Percentiles rank a stretch among this genome's conserved stretches.
These are phyloP conservation scores for Julus scandinavius DNA, from an alignment of 2,888 invertebrate species.

Conservation along the genomic window DNA sequence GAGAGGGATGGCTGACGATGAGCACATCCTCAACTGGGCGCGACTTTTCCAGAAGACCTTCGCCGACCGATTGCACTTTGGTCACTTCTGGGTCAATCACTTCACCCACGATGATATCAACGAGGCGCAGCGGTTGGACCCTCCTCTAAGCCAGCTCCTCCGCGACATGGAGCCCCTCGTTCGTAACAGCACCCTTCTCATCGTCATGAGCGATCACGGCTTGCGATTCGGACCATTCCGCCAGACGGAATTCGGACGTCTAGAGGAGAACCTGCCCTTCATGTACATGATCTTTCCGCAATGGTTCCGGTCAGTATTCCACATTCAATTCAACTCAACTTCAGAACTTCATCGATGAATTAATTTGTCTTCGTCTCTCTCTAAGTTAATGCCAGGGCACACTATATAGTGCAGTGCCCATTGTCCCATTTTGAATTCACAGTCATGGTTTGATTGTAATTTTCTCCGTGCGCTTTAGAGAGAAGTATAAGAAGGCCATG, in stretches of 20 bases:
- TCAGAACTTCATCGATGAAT: too few species aligned
- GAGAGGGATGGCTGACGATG: slow-evolving; percentile 70
- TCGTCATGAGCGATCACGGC: slow-evolving; percentile 66
- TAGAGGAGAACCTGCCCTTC: slow-evolving; percentile 89
- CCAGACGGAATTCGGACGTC: slow-evolving; percentile 70
- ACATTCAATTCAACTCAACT: too few species aligned
- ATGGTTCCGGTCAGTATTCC: slow-evolving; percentile 71
- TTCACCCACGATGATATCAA: slow-evolving; percentile 87
- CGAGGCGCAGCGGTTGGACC: slow-evolving; percentile 79
- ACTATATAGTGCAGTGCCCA: background rate
- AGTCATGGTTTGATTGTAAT: too few species aligned
- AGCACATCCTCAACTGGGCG: slow-evolving; percentile 78
- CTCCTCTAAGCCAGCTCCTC: slow-evolving; percentile 68
- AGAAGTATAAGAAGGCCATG: slow-evolving; percentile 73
- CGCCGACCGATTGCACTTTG: slow-evolving; percentile 76
- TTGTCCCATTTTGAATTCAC: too few species aligned
- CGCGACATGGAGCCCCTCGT: slow-evolving; percentile 56
- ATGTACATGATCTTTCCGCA: slow-evolving; percentile 78
- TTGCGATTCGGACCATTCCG: slow-evolving; percentile 65
- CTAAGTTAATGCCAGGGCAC: too few species aligned
- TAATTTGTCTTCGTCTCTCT: too few species aligned
- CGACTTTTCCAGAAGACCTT: slow-evolving; percentile 74
- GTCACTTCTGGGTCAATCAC: slow-evolving; percentile 85
- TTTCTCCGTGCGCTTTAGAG: too few species aligned
- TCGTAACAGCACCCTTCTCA: slow-evolving; percentile 59